These are phyloP conservation scores for Agrilus biguttatus DNA, from an alignment of 2,888 invertebrate species.

Conservation along the genomic window DNA sequence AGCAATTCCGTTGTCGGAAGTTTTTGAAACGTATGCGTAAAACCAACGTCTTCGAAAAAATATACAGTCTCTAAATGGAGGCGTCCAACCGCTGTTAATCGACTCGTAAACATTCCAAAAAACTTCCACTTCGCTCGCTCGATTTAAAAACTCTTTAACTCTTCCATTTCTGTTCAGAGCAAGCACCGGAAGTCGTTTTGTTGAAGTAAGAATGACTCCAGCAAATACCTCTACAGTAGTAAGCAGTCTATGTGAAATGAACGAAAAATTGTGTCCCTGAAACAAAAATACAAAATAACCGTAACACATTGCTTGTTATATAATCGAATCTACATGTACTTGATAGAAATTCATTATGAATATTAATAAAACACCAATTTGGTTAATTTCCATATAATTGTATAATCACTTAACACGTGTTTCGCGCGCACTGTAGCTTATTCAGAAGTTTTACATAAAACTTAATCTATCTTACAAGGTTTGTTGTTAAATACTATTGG, in stretches of 20 bases:
- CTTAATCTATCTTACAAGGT: too few species aligned
- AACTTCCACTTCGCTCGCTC: conserved; percentile 35
- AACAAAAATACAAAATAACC: conserved; percentile 8
- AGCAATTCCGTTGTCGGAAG: conserved; percentile 17
- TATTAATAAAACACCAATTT: too few species aligned
- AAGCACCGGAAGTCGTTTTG: conserved; percentile 15
- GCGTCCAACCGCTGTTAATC: conserved; percentile 28
- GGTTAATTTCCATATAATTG: too few species aligned
- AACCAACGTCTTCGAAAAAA: conserved; percentile 25
- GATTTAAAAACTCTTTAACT: conserved; percentile 21
- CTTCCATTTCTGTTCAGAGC: conserved; percentile 21
- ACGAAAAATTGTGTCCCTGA: conserved; percentile 12
- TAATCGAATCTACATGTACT: too few species aligned
- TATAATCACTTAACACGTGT: too few species aligned
- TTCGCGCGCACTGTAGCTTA: too few species aligned
- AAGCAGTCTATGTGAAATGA: conserved; percentile 33
- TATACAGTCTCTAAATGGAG: conserved; percentile 28
- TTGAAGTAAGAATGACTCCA: conserved; percentile 28
- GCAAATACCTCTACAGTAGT: conserved; percentile 31
- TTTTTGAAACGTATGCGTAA: conserved; percentile 22
- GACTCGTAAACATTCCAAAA: conserved; percentile 41
- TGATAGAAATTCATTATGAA: too few species aligned
- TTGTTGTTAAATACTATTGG: too few species aligned
- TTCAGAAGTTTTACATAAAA: too few species aligned
- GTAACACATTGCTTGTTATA: conserved; percentile 10